These are phyloP conservation scores for Magallana angulata DNA, from an alignment of 1,140 invertebrate species.

Conservation along the genomic window DNA sequence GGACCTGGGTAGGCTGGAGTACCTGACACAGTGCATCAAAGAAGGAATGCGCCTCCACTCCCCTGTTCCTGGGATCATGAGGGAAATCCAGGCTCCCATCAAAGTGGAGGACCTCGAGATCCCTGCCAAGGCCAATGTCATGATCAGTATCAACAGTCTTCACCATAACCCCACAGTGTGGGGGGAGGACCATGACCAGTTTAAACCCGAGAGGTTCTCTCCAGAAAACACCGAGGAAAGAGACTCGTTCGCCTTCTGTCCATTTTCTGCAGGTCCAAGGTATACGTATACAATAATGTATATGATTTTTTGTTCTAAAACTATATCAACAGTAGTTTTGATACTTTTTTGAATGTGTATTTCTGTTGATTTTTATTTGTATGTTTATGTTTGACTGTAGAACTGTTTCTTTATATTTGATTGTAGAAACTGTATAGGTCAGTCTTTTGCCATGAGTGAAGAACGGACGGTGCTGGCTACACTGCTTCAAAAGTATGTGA, in stretches of 20 bases:
- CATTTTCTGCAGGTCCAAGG: slow-evolving; percentile 75
- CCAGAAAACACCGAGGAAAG: slow-evolving; percentile 68
- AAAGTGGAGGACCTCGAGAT: slow-evolving; percentile 70
- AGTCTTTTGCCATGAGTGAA: too few species aligned
- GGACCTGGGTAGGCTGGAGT: slow-evolving; percentile 71
- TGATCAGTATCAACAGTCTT: slow-evolving; percentile 64
- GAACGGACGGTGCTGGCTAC: too few species aligned
- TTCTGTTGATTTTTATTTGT: too few species aligned
- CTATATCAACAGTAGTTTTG: background rate
- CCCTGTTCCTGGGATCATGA: slow-evolving; percentile 85
- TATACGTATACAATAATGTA: slow-evolving; percentile 45
- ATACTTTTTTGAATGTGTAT: too few species aligned
- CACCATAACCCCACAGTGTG: slow-evolving; percentile 73
- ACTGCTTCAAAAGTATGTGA: too few species aligned
- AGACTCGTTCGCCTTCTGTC: slow-evolving; percentile 69
- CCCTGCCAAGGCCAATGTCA: slow-evolving; percentile 59
- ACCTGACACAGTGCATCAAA: slow-evolving; percentile 77
- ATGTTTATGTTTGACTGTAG: too few species aligned
- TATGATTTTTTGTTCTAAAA: too few species aligned
- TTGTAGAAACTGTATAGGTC: too few species aligned
- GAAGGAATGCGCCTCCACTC: slow-evolving; percentile 78
- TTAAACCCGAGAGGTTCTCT: slow-evolving; percentile 65
- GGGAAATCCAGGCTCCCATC: slow-evolving; percentile 83
- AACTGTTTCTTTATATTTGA: too few species aligned
- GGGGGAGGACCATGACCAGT: slow-evolving; percentile 61